These are phyloP conservation scores for Drosophila lutescens DNA, from an alignment of 2,888 invertebrate species.

Conservation along the genomic window DNA sequence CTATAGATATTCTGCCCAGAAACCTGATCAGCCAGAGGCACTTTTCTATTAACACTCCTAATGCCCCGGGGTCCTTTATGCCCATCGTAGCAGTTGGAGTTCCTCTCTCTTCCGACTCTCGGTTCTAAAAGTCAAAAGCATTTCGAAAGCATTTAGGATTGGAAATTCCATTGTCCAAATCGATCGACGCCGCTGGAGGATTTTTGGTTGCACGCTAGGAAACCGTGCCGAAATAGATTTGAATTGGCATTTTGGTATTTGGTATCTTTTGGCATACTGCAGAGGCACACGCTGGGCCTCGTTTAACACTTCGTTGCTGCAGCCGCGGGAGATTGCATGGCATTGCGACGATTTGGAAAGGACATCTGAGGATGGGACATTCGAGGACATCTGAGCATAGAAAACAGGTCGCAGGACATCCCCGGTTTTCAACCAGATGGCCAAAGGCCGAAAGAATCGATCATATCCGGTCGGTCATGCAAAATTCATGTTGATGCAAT, in stretches of 20 bases:
- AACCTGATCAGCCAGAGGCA: conserved; percentile 57
- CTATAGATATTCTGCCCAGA: background rate
- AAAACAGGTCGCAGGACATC: conserved; percentile 19
- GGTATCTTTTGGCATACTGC: background rate
- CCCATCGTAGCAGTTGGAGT: conserved; percentile 44
- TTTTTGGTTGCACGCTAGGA: conserved; percentile 70
- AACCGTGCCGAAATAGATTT: conserved; percentile 63
- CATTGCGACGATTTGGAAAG: conserved; percentile 36
- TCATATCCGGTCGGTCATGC: conserved; percentile 27
- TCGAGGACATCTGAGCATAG: conserved; percentile 20
- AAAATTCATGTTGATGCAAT: conserved; percentile 67
- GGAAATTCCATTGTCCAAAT: conserved; percentile 16
- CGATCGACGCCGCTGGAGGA: conserved; percentile 25
- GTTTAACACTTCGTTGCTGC: conserved; percentile 74
- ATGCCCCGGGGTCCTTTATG: conserved; percentile 65
- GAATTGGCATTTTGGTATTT: conserved; percentile 15
- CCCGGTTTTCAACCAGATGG: conserved; percentile 26
- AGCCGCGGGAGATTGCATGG: conserved; percentile 57
- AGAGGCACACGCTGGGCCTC: conserved; percentile 66
- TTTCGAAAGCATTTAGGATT: conserved; percentile 57
- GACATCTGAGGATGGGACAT: conserved; percentile 11
- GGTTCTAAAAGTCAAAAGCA: conserved; percentile 51
- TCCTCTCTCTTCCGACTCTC: background rate
- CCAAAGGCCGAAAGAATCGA: conserved; percentile 10
- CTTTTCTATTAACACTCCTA: conserved; percentile 73